phyloP scores from a whole-genome alignment of 2,113 vertebrate genomes.

The Macrotis lagotis region DNA sequence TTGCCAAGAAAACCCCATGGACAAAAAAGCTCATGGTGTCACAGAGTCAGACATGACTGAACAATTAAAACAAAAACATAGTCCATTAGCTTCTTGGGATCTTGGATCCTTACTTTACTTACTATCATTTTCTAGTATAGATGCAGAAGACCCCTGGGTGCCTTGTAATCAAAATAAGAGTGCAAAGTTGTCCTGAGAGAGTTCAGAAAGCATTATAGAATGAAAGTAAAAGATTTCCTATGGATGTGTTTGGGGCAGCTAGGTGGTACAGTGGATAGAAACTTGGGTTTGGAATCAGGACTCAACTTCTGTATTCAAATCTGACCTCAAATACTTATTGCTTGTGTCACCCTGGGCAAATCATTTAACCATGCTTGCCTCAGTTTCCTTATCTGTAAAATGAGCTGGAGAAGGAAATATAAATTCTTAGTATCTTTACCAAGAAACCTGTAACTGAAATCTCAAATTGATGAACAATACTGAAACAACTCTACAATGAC shows the following conservation, averaged over 20 bases:
- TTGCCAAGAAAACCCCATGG: background rate
- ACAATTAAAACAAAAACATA: constrained; percentile 55
- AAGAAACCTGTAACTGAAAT: no score
- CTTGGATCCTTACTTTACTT: constrained; percentile 41
- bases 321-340: no score
- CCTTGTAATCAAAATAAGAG: background rate
- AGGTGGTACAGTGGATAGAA: background rate
- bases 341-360: no score
- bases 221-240: background rate
- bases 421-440: no score
- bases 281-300: no score
- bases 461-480: no score
- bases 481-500: no score
- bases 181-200: background rate
- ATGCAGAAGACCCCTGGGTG: background rate
- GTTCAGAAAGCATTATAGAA: background rate
- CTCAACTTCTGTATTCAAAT: no score
- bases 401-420: no score
- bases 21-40: background rate
- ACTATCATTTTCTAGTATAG: constrained; percentile 50
- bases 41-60: background rate
- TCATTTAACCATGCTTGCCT: no score
- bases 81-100: constrained; percentile 54
- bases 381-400: no score
- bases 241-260: background rate